Percentiles rank a stretch among this genome's conserved stretches.
Evolutionary conservation across 1,140 invertebrate species (phyloP).

Genomic region (Euschistus heros): DNA sequence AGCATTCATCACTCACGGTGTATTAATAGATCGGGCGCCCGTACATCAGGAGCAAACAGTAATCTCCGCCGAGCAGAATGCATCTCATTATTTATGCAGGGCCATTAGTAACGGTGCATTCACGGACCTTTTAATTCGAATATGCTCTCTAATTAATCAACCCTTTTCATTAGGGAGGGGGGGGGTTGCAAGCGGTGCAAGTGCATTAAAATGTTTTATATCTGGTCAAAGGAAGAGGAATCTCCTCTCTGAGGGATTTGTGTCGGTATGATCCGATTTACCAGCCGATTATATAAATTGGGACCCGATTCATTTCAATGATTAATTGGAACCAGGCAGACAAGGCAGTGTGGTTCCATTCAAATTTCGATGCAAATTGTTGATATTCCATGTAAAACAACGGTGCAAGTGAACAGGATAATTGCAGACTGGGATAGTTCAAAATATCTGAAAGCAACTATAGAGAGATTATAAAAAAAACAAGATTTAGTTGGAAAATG

Average conservation of each 20-base stretch:
- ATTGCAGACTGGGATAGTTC: too few species aligned
- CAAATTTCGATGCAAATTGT: too few species aligned
- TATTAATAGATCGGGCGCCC: slow-evolving; percentile 2
- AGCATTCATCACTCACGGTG: slow-evolving; percentile 3
- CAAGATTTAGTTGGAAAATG: too few species aligned
- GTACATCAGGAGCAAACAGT: neutral
- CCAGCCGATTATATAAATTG: too few species aligned
- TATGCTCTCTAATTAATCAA: slow-evolving; percentile 10
- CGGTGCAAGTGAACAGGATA: too few species aligned
- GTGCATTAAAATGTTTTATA: slow-evolving; percentile 5
- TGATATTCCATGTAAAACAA: too few species aligned
- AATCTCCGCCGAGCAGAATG: neutral
- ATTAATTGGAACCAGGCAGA: too few species aligned
- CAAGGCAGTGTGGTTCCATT: too few species aligned
- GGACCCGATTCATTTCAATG: too few species aligned
- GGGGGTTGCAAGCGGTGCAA: neutral
- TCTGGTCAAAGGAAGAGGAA: neutral
- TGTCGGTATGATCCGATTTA: neutral
- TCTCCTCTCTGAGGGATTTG: slow-evolving; percentile 4
- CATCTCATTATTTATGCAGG: slow-evolving; percentile 8
- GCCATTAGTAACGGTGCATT: slow-evolving; percentile 2
- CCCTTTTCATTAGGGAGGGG: slow-evolving; percentile 2
- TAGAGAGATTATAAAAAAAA: too few species aligned
- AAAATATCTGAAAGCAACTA: too few species aligned
- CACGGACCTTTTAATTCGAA: slow-evolving; percentile 8